These are phyloP conservation scores for Noturus placidus DNA, from an alignment of 2,113 vertebrate species.

Conservation along the genomic window DNA sequence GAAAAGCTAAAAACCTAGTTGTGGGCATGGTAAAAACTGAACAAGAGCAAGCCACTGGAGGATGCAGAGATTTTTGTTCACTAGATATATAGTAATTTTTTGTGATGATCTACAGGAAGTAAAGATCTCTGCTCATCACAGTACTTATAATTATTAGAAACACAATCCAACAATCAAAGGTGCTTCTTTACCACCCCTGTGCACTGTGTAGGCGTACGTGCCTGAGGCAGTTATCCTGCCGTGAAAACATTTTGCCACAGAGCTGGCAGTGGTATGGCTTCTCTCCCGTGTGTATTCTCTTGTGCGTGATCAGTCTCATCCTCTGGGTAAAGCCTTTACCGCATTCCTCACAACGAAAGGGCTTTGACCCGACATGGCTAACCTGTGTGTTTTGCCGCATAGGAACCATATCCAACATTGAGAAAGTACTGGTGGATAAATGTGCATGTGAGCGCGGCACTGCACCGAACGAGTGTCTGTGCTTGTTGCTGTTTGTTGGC, in stretches of 20 bases:
- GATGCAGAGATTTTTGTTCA: neutral
- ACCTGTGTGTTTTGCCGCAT: neutral
- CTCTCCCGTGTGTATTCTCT: constrained; percentile 44
- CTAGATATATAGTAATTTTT: neutral
- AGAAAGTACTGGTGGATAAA: neutral
- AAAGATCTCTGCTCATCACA: neutral
- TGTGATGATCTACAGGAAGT: neutral
- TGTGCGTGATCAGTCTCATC: constrained; percentile 45
- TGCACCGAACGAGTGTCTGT: constrained; percentile 17
- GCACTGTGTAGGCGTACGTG: constrained; percentile 47
- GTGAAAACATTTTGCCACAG: constrained; percentile 50
- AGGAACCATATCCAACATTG: neutral
- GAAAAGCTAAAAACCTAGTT: neutral
- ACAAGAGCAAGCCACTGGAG: neutral
- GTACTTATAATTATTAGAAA: neutral
- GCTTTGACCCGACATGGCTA: constrained; percentile 25
- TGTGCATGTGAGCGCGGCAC: constrained; percentile 2
- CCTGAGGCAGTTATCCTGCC: constrained; percentile 52
- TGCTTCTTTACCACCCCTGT: constrained; percentile 17
- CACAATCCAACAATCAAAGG: neutral
- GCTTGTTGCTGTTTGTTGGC: neutral
- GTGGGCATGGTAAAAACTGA: neutral
- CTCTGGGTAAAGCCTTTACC: constrained; percentile 49
- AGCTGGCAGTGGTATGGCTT: constrained; percentile 49
- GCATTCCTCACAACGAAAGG: constrained; percentile 47